Evolutionary conservation across 2,797 vertebrate genomes (phyloP), one percentile per base, ranked within the genome.

Genomic region (Pampus argenteus): DNA sequence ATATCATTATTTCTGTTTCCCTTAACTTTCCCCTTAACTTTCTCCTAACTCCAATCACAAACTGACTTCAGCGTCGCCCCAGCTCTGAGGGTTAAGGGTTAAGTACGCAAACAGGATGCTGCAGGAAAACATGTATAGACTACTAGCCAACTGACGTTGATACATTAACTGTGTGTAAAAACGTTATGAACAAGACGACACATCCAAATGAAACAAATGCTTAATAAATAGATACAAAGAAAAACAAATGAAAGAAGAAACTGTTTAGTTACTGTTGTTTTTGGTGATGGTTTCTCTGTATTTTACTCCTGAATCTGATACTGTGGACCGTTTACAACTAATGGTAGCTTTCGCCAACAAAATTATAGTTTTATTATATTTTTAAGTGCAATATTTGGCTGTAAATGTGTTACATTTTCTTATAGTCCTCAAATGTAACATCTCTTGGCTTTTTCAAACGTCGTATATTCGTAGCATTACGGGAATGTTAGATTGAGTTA

Each of bases 211-310:
- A 18, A 18, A 18, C 40, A 44, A 5, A 0, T 23, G 20, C 54
- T 29, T 54, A 0, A 10, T 4, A 10, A 25, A 42, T 34, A 42
- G 55, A 34, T 7, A 20, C 7, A 34, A 48, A 47, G 20, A 60
- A 22, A 9, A 66, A 14, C 28, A 20, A 3, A 14, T 48, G 29
- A 1, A 60, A 25, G 14, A 18, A 34, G 9, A 48, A 40, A 29
- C 42, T 34, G 20, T 66, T 71, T 20, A 13, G 22, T 68, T 71
- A 81, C 70, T 74, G 49, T 80, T 65, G 17, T 42, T 26, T 48
- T 34, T 44, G 2, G 15, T 31, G 31, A n/a, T 23, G 60, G 2
- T 51, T 61, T 40, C 31, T 28, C 6, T 22, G 9, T 62, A 20
- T 26, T 60, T 47, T 13, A 13, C 28, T 42, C 9, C 0, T 23